Percentiles rank a stretch among this genome's conserved stretches.
These are phyloP conservation scores for Aphelenchoides fujianensis DNA, from an alignment of 1,140 invertebrate species.

Conservation along the genomic window DNA sequence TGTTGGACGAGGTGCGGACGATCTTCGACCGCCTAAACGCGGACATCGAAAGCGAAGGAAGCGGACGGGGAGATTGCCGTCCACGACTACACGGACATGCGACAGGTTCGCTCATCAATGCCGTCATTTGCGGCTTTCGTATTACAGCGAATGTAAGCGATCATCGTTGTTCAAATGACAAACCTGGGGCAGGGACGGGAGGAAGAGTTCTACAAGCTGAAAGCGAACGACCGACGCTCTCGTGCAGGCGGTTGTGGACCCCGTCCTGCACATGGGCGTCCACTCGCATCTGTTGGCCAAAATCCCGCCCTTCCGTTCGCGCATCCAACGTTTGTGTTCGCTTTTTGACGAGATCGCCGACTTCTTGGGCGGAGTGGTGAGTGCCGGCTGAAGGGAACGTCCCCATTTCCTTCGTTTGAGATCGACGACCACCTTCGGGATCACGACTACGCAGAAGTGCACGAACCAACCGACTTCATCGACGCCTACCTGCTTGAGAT, in stretches of 20 bases:
- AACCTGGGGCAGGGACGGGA: not conserved
- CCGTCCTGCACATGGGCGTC: not conserved
- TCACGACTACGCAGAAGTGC: not conserved
- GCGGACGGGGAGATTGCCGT: not conserved
- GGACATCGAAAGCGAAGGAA: not conserved
- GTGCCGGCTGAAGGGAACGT: no score
- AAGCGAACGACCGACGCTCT: not conserved
- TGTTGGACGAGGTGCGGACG: not conserved
- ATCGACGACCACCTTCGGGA: conserved; percentile 3
- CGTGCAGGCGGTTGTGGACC: not conserved
- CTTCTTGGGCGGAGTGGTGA: not conserved
- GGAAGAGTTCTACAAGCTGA: conserved; percentile 15
- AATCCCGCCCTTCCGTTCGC: not conserved
- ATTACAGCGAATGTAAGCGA: not conserved
- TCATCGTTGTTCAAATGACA: not conserved
- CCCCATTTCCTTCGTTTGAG: no score
- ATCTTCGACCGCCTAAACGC: not conserved
- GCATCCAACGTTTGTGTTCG: not conserved
- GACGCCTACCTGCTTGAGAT: conserved; percentile 22
- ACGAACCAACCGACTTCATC: conserved; percentile 25
- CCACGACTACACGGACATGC: conserved; percentile 12
- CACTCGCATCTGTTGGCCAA: not conserved
- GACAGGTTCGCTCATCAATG: conserved; percentile 22
- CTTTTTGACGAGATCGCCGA: not conserved
- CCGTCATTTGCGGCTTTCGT: conserved; percentile 13